Evolutionary conservation across 2,888 invertebrate species (phyloP).

Genomic region (Drosophila anomalata): DNA sequence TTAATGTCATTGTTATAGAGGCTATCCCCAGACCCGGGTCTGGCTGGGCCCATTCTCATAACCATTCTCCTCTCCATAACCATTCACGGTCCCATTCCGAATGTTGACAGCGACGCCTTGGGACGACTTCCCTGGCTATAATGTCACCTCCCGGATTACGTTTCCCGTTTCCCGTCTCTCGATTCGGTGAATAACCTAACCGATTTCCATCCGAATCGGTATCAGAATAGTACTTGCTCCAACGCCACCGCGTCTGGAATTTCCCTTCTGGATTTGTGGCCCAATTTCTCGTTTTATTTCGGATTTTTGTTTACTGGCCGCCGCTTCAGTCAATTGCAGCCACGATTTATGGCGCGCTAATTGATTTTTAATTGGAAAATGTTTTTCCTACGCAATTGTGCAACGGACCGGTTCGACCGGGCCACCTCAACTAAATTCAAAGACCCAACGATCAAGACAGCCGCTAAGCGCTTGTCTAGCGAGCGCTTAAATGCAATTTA

Average conservation of each 20-base stretch:
- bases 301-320: conserved; percentile 47
- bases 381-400: conserved; percentile 64
- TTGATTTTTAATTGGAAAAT: conserved; percentile 71
- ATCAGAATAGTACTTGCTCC: conserved; percentile 30
- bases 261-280: conserved; percentile 32
- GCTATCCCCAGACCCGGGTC: conserved; percentile 24
- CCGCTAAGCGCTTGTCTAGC: conserved; percentile 45
- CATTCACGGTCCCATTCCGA: conserved; percentile 43
- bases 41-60: conserved; percentile 45
- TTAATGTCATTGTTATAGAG: conserved; percentile 72
- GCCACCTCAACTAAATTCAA: conserved; percentile 6
- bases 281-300: neutral
- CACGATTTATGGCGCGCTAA: conserved; percentile 58
- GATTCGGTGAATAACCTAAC: conserved; percentile 1
- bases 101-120: conserved; percentile 45
- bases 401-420: conserved; percentile 65
- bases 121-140: conserved; percentile 26
- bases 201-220: conserved; percentile 4
- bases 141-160: conserved; percentile 33
- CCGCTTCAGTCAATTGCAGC: conserved; percentile 47
- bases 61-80: conserved; percentile 32
- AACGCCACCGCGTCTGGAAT: conserved; percentile 59
- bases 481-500: conserved; percentile 32
- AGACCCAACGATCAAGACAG: conserved; percentile 15
- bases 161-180: conserved; percentile 2